Percentiles rank a stretch among this genome's conserved stretches.
Evolutionary conservation across 1,140 invertebrate genomes (phyloP).

Genomic region (Meloidogyne exigua): DNA sequence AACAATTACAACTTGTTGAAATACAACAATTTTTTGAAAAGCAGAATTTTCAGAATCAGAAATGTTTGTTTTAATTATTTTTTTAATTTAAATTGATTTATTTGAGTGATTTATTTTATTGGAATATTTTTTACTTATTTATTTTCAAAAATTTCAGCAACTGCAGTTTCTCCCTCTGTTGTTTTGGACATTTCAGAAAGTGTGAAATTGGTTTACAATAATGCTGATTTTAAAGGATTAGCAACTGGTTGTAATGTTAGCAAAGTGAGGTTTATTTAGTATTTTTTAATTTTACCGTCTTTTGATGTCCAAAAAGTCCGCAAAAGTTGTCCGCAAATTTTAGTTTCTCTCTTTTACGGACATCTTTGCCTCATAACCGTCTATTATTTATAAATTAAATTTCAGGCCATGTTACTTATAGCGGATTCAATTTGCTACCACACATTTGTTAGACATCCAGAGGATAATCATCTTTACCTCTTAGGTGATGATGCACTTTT

Average conservation of each 20-base stretch:
- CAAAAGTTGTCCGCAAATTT: too few species aligned
- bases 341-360: too few species aligned
- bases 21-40: constrained; percentile 17
- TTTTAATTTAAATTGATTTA: neutral
- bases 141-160: neutral
- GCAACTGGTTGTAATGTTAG: constrained; percentile 77
- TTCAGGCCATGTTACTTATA: constrained; percentile 69
- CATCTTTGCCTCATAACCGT: too few species aligned
- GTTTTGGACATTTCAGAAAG: constrained; percentile 71
- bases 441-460: constrained; percentile 73
- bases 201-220: constrained; percentile 71
- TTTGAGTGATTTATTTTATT: too few species aligned
- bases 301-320: neutral
- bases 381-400: too few species aligned
- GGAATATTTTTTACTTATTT: neutral
- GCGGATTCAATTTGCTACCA: constrained; percentile 86
- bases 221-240: constrained; percentile 66
- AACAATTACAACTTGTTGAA: constrained; percentile 28
- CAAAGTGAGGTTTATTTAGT: constrained; percentile 51
- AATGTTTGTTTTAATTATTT: neutral
- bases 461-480: constrained; percentile 76
- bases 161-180: neutral
- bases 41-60: neutral
- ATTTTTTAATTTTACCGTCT: neutral
- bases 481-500: constrained; percentile 80